phyloP scores from a whole-genome alignment of 2,797 vertebrate genomes.

The Rhynchotus rufescens region DNA sequence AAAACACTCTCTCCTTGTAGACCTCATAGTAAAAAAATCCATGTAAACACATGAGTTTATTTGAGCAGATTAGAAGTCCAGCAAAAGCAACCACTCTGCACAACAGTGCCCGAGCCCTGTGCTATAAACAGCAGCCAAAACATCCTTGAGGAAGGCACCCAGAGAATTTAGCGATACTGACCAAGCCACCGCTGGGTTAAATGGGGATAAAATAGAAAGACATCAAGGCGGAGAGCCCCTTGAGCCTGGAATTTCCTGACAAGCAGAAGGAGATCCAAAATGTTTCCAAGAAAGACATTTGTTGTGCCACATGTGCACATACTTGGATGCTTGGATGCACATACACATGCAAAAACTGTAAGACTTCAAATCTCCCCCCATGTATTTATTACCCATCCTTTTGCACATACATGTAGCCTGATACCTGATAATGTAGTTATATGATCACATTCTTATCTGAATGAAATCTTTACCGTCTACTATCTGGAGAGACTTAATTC shows the following conservation, averaged over 20 bases:
- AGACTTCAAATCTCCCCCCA: background rate
- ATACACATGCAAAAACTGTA: background rate
- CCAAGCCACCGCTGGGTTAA: background rate
- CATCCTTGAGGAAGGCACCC: background rate
- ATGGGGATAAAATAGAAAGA: background rate
- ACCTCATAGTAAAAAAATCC: background rate
- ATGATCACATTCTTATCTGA: background rate
- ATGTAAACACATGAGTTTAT: background rate
- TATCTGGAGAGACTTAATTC: background rate
- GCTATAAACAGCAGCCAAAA: background rate
- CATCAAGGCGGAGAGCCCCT: background rate
- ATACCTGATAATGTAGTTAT: background rate
- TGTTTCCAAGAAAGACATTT: background rate
- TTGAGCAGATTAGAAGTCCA: background rate
- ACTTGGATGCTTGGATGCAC: background rate
- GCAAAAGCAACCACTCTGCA: background rate
- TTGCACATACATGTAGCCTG: background rate
- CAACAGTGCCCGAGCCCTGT: background rate
- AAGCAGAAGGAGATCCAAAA: background rate
- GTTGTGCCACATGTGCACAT: background rate
- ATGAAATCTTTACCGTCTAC: background rate
- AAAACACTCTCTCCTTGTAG: background rate
- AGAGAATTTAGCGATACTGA: background rate
- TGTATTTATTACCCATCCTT: background rate
- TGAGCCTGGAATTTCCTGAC: background rate